Percentiles rank a stretch among this genome's conserved stretches.
Evolutionary conservation across 2,797 vertebrate species (phyloP).

Genomic region (Streptopelia turtur): DNA sequence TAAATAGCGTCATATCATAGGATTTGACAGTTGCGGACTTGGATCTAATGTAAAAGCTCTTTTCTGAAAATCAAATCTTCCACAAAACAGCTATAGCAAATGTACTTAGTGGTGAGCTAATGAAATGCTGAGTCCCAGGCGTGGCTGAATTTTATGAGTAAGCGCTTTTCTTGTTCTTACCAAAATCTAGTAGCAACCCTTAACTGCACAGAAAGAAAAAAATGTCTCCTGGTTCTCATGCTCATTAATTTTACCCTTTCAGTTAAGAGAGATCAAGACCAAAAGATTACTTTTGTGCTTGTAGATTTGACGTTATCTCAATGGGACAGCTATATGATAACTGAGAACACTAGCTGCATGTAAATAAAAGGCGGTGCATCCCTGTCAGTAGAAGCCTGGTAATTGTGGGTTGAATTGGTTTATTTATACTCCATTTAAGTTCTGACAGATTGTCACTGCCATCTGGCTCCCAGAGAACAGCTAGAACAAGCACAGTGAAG

Average conservation of each 20-base stretch:
- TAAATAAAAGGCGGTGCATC: not conserved
- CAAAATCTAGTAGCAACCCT: not conserved
- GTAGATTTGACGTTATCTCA: not conserved
- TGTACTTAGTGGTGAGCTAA: not conserved
- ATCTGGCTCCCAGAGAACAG: constrained; percentile 45
- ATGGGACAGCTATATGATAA: not conserved
- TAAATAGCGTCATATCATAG: not conserved
- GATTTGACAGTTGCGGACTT: not conserved
- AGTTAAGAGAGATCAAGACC: not conserved
- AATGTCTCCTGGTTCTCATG: not conserved
- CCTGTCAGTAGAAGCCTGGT: constrained; percentile 17
- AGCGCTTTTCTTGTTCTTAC: not conserved
- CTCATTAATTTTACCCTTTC: not conserved
- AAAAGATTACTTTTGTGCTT: not conserved
- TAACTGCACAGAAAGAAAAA: not conserved
- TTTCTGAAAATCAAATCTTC: not conserved
- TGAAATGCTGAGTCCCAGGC: not conserved
- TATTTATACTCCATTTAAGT: constrained; percentile 41
- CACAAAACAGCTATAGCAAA: not conserved
- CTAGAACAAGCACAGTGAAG: constrained; percentile 41
- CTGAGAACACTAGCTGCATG: not conserved
- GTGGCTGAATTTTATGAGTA: not conserved
- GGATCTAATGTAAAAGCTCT: not conserved
- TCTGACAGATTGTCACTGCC: constrained; percentile 47
- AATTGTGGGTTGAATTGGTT: constrained; percentile 51